Evolutionary conservation across 2,113 vertebrate species (phyloP), one percentile per base, ranked within the genome.

Genomic region (Hippocampus mohnikei): DNA sequence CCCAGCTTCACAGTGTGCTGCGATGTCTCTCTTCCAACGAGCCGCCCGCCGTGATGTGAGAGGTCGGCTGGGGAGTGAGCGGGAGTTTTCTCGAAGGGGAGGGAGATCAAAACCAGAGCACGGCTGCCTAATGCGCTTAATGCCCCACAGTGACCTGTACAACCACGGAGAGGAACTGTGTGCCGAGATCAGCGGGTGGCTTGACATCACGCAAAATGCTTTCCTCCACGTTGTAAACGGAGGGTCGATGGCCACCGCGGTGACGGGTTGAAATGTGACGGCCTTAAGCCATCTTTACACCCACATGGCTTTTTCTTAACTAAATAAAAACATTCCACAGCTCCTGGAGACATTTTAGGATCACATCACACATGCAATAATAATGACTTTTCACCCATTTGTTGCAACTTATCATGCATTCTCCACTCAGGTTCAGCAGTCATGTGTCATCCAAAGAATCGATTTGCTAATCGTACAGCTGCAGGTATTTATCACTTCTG

Each of bases 71-170:
- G 88, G 72, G 85, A 87, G 88, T 80, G 83, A 84, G 73, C 80
- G 79, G 87, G 78, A 80, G 85, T 88, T 48, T 89, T n/a, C 20
- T 53, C 2, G 21, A 69, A 13, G 71, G 85, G 85, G 87, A 81
- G 84, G 85, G 73, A 71, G 83, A 88, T 88, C 84, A 86, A 85
- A 88, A 86, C 83, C 87, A 77, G 85, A 87, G 86, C 75, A 88
- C 72, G 73, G 81, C 80, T 40, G 83, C 59, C 73, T 84, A 84
- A 86, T 88, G 81, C 81, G 3, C 40, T 78, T 8, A 60, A 12
- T 33, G 73, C 71, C 77, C 68, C 75, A 41, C 42, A 44, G 67
- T 70, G 74, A 81, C 78, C 72, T 41, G 76, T 72, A 46, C 78
- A 11, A 69, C 87, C 78, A 69, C 77, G 29, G 80, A 82, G 59